Evolutionary conservation across 2,888 invertebrate species (phyloP).

Genomic region (Sympetrum striolatum): DNA sequence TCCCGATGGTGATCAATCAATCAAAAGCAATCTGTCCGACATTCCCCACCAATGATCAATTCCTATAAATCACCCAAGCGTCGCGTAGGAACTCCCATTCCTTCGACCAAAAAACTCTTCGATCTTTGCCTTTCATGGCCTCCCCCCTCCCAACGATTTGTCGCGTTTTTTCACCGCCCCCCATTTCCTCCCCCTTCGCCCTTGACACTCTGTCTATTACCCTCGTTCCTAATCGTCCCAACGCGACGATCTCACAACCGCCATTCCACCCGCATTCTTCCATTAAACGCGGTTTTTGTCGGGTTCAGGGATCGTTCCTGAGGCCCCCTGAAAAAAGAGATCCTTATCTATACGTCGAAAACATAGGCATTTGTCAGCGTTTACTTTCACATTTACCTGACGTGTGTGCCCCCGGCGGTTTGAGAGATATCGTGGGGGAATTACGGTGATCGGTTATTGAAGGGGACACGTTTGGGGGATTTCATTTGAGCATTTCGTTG

Average conservation of each 20-base stretch:
- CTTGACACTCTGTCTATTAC: background rate
- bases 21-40: conserved; percentile 42
- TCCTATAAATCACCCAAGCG: conserved; percentile 39
- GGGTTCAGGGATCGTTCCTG: background rate
- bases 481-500: too few relatives aligned
- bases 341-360: background rate
- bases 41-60: conserved; percentile 29
- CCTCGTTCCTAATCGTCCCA: background rate
- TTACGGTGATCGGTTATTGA: background rate
- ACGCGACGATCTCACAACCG: background rate
- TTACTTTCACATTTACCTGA: background rate
- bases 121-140: background rate
- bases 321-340: background rate
- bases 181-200: background rate
- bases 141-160: background rate
- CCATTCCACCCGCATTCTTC: background rate
- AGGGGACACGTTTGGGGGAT: too few relatives aligned
- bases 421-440: background rate
- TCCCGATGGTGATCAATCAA: conserved; percentile 20
- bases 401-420: background rate
- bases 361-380: background rate
- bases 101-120: background rate
- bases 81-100: background rate
- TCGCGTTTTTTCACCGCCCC: conserved; percentile 3
- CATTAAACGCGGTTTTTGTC: background rate